Base-by-base conservation (phyloP, 2,797 vertebrate genomes). In the Apogon talboti region DNA sequence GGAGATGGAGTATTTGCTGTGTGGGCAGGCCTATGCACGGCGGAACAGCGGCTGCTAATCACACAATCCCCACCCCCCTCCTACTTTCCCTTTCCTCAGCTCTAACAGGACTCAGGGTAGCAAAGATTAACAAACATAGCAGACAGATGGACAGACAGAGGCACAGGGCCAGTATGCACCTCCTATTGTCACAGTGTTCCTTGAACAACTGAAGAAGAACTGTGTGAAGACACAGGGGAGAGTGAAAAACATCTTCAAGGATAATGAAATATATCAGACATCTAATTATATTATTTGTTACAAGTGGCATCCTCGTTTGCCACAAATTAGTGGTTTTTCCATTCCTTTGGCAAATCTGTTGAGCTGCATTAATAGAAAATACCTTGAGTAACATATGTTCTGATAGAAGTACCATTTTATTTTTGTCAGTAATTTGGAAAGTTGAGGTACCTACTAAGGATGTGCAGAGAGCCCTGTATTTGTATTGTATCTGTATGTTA, bases 1-100 rank as follows among this genome's bases (percentile, higher is more conserved):
- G 40, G 94, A 95, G 85, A 94, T 94, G 94, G 94, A 94, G 84
- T 89, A 93, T 77, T 74, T 50, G 56, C 71, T 94, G 0, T 66
- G 86, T 0, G 92, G 93, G 42, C 87, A 90, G 65, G 93, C 88
- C 1, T 94, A 93, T 1, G 78, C 92, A 3, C 78, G 93, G 28
- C 74, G 94, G 18, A 94, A 94, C 82, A 95, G 93, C 19, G 87
- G 92, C 71, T 93, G 91, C 70, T 94, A 88, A 79, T 76, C 76
- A 35, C 15, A 49, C 52, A 19, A 10, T 7, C 7, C n/a, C 46
- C 3, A 6, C 18, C 28, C 5, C n/a, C 16, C 4, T 0, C n/a
- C 35, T 18, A 18, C 38, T 4, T 54, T 53, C 50, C 37, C 15
- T 37, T 45, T 66, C 67, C 64, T 79, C 57, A 64, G 38, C 52